phyloP scores from a whole-genome alignment of 2,113 vertebrate species.

The Muntiacus reevesi region DNA sequence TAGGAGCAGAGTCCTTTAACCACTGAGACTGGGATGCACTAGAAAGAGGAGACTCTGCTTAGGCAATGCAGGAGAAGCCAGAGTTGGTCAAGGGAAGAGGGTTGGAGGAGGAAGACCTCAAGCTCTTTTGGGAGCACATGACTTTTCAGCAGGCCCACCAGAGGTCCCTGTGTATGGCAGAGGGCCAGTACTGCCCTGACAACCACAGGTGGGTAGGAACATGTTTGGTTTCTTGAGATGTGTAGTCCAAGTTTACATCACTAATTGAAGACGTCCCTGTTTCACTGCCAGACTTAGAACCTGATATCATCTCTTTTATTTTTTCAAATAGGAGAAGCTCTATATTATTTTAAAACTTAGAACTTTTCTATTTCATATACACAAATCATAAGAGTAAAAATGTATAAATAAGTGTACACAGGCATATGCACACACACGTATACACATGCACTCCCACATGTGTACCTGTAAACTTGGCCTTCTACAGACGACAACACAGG shows the following conservation, averaged over 20 bases:
- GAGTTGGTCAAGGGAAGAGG: background rate
- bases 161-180: background rate
- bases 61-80: background rate
- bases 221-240: background rate
- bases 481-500: background rate
- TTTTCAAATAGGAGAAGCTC: conserved; percentile 9
- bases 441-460: background rate
- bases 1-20: background rate
- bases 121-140: background rate
- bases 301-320: background rate
- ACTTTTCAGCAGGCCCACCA: background rate
- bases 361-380: background rate
- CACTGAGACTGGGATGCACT: background rate
- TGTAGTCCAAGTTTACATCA: background rate
- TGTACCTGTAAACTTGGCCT: background rate
- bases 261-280: background rate
- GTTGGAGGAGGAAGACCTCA: background rate
- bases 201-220: background rate
- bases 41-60: conserved; percentile 11
- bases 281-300: background rate
- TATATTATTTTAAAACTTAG: background rate
- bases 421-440: background rate
- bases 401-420: background rate
- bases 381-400: background rate
- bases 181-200: background rate